Evolutionary conservation across 2,113 vertebrate species (phyloP), one percentile per base, ranked within the genome.

Genomic region (Pelobates fuscus): DNA sequence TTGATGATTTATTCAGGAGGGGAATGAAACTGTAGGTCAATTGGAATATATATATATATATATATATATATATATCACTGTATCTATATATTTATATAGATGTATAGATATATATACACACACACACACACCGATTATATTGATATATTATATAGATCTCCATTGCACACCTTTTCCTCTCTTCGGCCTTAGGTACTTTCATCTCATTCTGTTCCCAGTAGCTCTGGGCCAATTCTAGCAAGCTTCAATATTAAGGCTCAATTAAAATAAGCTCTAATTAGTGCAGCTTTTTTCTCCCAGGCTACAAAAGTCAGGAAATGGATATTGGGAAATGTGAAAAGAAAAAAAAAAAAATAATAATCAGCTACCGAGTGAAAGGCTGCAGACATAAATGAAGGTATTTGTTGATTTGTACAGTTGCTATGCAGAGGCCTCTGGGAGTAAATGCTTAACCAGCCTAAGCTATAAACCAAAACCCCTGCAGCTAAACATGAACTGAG

Each of bases 221-320:
- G 93, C 95, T 95, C 92, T 93, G 91, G 93, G 93, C 92, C 92
- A 90, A 93, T 93, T 96, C 94, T 91, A 95, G 95, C 93, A 94
- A 95, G 95, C 96, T 95, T 93, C 94, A 97, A 96, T 98, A 98
- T 98, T 97, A 97, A 93, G 95, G 95, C 95, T 96, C 96, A 98
- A 98, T 98, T 98, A 98, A 96, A 98, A 96, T 96, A 96, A 95
- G 94, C 95, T 98, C 95, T 95, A 98, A 98, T 98, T 98, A 98
- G 96, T 95, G 94, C 93, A 94, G 94, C 89, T 92, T 91, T 77
- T 92, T 93, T 93, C 94, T 97, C 95, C 90, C 89, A 88, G 95
- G 96, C 95, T 95, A 96, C 90, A 95, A 93, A 94, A 96, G 94
- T 94, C 94, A 96, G 95, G 94, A 97, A 98, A 96, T 96, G 94